These are phyloP conservation scores for Drosophila jambulina DNA, from an alignment of 1,140 invertebrate genomes.

Conservation along the genomic window DNA sequence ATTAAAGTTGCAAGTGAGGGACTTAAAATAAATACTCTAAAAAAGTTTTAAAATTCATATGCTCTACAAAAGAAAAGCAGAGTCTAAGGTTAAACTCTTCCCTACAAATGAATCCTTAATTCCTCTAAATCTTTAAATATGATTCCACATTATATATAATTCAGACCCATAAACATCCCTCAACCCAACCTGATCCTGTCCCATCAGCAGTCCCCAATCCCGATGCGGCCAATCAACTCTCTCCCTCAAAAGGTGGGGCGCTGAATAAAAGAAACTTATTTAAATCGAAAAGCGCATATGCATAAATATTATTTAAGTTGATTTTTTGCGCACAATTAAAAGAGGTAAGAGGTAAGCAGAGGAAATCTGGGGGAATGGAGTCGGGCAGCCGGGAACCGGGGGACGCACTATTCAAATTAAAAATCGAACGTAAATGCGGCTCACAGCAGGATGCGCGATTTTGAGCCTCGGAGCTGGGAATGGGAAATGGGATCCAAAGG, in stretches of 20 bases:
- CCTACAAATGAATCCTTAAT: not conserved
- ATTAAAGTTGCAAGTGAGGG: fast-evolving
- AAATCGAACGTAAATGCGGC: constrained; percentile 83
- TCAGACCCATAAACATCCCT: not conserved
- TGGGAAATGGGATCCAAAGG: constrained; percentile 11
- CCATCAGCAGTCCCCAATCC: not conserved
- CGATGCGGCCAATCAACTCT: constrained; percentile 36
- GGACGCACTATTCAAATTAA: constrained; percentile 77
- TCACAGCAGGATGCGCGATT: constrained; percentile 80
- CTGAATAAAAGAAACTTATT: constrained; percentile 66
- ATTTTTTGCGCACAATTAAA: constrained; percentile 79
- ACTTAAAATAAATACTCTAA: not conserved
- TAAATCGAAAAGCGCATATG: constrained; percentile 76
- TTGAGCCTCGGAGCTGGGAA: constrained; percentile 35
- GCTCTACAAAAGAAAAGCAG: not conserved
- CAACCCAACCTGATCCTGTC: not conserved
- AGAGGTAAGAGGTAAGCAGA: constrained; percentile 36
- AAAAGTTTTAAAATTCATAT: no score
- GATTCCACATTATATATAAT: not conserved
- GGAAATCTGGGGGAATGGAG: not conserved
- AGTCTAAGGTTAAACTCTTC: not conserved
- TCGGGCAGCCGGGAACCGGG: constrained; percentile 1
- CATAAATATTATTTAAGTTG: constrained; percentile 82
- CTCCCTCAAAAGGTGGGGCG: constrained; percentile 25
- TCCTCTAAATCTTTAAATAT: not conserved